A percentile compares a stretch with the other conserved stretches of the same genome.
Conservation (phyloP, 2,888 invertebrate genomes). For the Hermaeophaga mercurialis region DNA sequence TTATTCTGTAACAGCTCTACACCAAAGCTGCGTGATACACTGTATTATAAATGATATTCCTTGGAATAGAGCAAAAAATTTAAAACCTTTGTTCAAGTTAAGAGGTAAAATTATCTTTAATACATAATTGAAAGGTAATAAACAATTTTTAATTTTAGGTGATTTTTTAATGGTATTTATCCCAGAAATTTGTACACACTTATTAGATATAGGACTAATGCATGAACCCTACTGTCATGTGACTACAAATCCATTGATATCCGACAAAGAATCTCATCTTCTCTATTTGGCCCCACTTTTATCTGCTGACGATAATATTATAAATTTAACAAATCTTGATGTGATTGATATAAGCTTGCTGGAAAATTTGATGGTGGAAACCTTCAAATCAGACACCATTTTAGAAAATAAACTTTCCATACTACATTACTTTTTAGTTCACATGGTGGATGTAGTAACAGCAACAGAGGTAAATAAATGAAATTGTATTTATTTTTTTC, state of each 20-base stretch:
- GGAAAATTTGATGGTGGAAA: conserved; percentile 69
- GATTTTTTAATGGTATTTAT: conserved; percentile 83
- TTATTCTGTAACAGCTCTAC: conserved; percentile 81
- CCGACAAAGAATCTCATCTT: conserved; percentile 68
- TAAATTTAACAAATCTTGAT: conserved; percentile 75
- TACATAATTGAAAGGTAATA: too few species aligned
- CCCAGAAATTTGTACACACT: conserved; percentile 82
- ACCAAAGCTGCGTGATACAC: conserved; percentile 83
- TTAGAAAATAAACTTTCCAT: conserved; percentile 78
- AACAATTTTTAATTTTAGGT: conserved; percentile 61
- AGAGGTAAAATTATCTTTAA: conserved; percentile 62
- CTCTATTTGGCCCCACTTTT: conserved; percentile 66
- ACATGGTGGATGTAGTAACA: conserved; percentile 74
- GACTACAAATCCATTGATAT: conserved; percentile 67
- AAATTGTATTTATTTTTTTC: neutral
- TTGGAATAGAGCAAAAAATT: conserved; percentile 76
- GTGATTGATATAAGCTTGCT: conserved; percentile 70
- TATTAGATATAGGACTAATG: conserved; percentile 80
- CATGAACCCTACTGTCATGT: conserved; percentile 87
- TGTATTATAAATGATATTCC: conserved; percentile 81
- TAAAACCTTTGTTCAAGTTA: conserved; percentile 78
- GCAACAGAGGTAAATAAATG: conserved; percentile 67
- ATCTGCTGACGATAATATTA: conserved; percentile 63
- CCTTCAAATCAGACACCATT: conserved; percentile 70
- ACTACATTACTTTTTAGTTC: conserved; percentile 81